Evolutionary conservation across 1,140 invertebrate species (phyloP).

Genomic region (Neuroterus valhalla): DNA sequence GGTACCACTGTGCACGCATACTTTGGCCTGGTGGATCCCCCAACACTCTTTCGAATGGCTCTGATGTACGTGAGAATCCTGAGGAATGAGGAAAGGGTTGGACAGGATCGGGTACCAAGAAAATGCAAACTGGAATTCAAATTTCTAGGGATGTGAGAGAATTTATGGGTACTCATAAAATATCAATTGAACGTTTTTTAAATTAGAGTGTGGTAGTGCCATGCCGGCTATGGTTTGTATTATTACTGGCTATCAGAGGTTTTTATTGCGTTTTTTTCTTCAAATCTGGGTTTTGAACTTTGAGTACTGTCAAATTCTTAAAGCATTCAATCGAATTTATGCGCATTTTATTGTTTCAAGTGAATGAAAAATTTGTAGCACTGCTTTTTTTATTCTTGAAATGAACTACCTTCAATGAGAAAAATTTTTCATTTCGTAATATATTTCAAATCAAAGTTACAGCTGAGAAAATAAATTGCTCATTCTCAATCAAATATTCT

Average conservation of each 20-base stretch:
- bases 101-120: neutral
- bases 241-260: neutral
- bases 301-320: no score
- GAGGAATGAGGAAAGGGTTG: conserved; percentile 7
- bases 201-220: neutral
- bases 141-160: neutral
- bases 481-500: no score
- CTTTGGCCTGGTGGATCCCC: conserved; percentile 37
- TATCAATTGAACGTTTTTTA: neutral
- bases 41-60: conserved; percentile 41
- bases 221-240: neutral
- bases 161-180: no score
- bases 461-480: no score
- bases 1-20: conserved; percentile 50
- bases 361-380: no score
- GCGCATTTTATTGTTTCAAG: no score
- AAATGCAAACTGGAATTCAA: neutral
- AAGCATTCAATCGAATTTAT: no score
- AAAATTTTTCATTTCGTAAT: no score
- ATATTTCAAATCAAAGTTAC: no score
- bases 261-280: neutral
- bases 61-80: conserved; percentile 42
- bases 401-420: no score
- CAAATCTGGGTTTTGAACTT: no score
- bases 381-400: no score